Base-by-base conservation (phyloP, 2,113 vertebrate genomes). In the Misgurnus mizolepis region DNA sequence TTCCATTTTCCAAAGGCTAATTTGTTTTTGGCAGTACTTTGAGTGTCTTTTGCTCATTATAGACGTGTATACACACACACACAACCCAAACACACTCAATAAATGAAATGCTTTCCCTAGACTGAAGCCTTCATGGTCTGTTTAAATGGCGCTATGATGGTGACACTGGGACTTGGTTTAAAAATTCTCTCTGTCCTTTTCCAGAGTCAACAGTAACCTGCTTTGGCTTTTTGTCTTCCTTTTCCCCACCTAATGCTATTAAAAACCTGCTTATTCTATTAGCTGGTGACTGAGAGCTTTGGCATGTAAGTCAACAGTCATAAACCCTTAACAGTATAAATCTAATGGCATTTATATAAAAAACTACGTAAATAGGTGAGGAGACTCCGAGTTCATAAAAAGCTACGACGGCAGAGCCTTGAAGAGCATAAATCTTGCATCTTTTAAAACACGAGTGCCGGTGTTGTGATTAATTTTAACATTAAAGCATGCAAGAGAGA, bases 261-360 rank as follows among this genome's bases (percentile, higher is more conserved):
- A 82, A 85, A 79, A 65, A 60, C 68, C 80, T 75, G 65, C 76
- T 76, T 64, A 78, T 67, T 75, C 49, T 86, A 56, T 85, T 80
- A 80, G 58, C 80, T 73, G 72, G 64, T 85, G 75, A 78, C 56
- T 3, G 53, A 49, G 64, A 80, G 40, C 40, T 82, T 75, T 71
- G 65, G 72, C 43, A 17, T 80, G 80, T 47, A 56, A 45, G 79
- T 80, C 67, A 83, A 15, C 50, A 65, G 65, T 58, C 77, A 72
- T 85, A 85, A 82, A 76, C 69, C 74, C 74, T n/a, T 47, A 78
- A 45, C 0, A 15, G 77, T 76, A 78, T 85, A 80, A 85, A 85
- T 77, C 67, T 82, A 80, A 82, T 85, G 67, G 76, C 72, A 62
- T 85, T 82, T 81, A 39, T 82, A 80, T 85, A 82, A 85, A 82